These are phyloP conservation scores for Panzeria rudis DNA, from an alignment of 2,888 invertebrate species.

Conservation along the genomic window DNA sequence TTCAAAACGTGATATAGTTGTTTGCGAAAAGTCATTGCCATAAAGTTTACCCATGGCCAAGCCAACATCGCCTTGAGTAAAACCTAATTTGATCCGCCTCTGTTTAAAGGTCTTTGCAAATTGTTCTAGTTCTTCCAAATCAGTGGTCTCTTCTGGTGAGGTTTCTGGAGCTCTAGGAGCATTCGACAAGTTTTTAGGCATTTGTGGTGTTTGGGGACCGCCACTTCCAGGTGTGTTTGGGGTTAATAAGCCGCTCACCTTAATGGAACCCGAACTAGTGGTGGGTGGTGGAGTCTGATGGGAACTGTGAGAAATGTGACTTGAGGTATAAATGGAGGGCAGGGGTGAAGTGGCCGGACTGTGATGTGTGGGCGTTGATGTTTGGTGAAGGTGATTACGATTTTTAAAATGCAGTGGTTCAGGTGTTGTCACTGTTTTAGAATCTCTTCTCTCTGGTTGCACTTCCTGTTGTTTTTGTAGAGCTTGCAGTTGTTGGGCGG, in stretches of 20 bases:
- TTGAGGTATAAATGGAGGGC: constrained; percentile 66
- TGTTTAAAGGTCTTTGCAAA: constrained; percentile 99
- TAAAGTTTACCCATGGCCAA: constrained; percentile 99
- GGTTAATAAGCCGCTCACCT: constrained; percentile 84
- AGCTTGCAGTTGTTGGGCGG: constrained; percentile 92
- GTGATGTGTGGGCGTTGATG: constrained; percentile 81
- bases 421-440: constrained; percentile 35
- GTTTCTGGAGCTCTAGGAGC: constrained; percentile 90
- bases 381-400: constrained; percentile 74
- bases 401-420: constrained; percentile 74
- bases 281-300: constrained; percentile 85
- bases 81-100: constrained; percentile 97
- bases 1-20: constrained; percentile 99
- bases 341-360: constrained; percentile 82
- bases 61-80: constrained; percentile 99
- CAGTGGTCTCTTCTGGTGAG: constrained; percentile 96
- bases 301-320: constrained; percentile 61
- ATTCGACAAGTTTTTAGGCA: constrained; percentile 84
- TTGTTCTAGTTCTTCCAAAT: constrained; percentile 98
- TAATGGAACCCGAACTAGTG: constrained; percentile 78
- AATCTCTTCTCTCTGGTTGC: constrained; percentile 73
- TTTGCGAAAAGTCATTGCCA: constrained; percentile 99
- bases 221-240: constrained; percentile 85
- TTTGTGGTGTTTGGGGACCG: constrained; percentile 84
- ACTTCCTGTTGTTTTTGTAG: constrained; percentile 88